These are phyloP conservation scores for Rhabdomys pumilio DNA, from an alignment of 2,797 vertebrate genomes.

Conservation along the genomic window DNA sequence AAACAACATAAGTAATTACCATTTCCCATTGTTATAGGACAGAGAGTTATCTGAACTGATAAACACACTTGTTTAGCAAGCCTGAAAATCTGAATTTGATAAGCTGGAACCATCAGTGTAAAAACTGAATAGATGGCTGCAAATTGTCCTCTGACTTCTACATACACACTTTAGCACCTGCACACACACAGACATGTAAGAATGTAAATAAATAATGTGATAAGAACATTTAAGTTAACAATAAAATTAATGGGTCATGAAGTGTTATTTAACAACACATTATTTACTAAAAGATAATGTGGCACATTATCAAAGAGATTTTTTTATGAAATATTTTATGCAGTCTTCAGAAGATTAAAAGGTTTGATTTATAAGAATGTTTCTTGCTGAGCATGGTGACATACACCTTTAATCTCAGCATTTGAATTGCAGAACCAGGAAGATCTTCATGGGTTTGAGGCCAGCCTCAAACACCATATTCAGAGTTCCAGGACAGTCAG, in stretches of 20 bases:
- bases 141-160: background rate
- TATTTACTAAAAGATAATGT: background rate
- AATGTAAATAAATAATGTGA: background rate
- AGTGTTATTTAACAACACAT: background rate
- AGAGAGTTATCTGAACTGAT: background rate
- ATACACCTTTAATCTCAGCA: background rate
- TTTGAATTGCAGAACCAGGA: background rate
- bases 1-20: background rate
- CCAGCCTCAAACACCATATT: background rate
- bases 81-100: background rate
- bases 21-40: background rate
- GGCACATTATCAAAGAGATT: background rate
- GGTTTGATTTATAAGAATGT: background rate
- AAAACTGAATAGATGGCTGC: background rate
- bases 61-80: no score
- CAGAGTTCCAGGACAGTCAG: background rate
- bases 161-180: background rate
- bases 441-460: background rate
- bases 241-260: background rate
- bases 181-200: background rate
- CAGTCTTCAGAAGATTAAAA: background rate
- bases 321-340: background rate
- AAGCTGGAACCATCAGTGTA: background rate
- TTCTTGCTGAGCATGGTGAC: background rate
- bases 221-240: background rate